Evolutionary conservation across 2,797 vertebrate species (phyloP).

Genomic region (Malacoctenus gilli): DNA sequence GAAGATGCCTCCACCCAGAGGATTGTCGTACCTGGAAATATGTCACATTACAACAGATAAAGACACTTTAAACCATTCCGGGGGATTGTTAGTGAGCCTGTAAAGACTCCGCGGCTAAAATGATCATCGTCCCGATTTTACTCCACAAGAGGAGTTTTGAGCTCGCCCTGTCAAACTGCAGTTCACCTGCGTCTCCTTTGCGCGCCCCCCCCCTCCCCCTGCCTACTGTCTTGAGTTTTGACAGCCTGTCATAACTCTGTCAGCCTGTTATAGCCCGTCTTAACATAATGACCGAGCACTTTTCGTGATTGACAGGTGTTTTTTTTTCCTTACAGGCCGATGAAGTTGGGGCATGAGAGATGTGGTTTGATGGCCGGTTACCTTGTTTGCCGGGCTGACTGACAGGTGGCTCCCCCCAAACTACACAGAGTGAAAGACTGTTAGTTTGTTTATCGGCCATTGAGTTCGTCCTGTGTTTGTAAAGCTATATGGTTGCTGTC

Average conservation of each 20-base stretch:
- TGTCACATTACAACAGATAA: neutral
- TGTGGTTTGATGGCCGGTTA: constrained; percentile 51
- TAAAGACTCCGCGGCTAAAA: neutral
- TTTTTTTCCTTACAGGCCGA: constrained; percentile 62
- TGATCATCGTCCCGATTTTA: neutral
- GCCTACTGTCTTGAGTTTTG: constrained; percentile 66
- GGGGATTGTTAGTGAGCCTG: neutral
- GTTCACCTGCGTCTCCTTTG: constrained; percentile 25
- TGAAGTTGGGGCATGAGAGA: constrained; percentile 42
- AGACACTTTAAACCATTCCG: neutral
- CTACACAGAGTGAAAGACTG: constrained; percentile 22
- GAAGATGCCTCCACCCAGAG: neutral
- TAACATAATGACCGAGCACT: constrained; percentile 77
- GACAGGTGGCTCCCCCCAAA: constrained; percentile 53
- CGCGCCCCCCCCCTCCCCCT: constrained; percentile 16
- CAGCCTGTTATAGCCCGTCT: constrained; percentile 62
- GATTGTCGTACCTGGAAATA: neutral
- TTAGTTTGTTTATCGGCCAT: constrained; percentile 59
- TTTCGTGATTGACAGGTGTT: constrained; percentile 77
- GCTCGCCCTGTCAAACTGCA: constrained; percentile 33
- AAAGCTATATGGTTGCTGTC: constrained; percentile 35
- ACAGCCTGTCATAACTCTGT: constrained; percentile 75
- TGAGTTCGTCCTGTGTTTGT: constrained; percentile 52
- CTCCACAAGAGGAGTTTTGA: constrained; percentile 22
- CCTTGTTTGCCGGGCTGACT: constrained; percentile 52